Conservation (phyloP, 1,140 invertebrate species). For the Temnothorax nylanderi region DNA sequence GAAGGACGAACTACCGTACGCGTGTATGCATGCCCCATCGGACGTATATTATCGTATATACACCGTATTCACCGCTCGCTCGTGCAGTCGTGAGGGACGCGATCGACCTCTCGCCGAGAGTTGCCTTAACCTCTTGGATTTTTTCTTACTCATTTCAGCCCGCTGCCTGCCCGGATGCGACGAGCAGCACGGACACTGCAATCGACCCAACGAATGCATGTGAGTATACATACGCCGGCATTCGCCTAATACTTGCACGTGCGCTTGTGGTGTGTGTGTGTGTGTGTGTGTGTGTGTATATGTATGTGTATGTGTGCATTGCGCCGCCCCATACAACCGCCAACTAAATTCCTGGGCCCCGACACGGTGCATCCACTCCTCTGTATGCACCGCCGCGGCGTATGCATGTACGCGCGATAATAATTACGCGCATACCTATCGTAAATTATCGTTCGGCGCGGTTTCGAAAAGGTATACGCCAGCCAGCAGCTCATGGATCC, state of each 20-base stretch:
- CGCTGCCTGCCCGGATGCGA: constrained; percentile 96
- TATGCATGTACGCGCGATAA: constrained; percentile 44
- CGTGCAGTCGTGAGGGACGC: constrained; percentile 79
- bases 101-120: constrained; percentile 83
- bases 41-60: neutral
- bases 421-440: constrained; percentile 62
- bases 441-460: constrained; percentile 57
- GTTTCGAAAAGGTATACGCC: constrained; percentile 41
- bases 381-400: constrained; percentile 29
- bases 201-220: constrained; percentile 97
- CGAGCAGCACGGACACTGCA: constrained; percentile 95
- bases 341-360: constrained; percentile 58
- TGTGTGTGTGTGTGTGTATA: neutral
- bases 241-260: constrained; percentile 33
- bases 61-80: constrained; percentile 69
- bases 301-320: neutral
- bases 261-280: neutral
- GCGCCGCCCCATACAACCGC: constrained; percentile 45
- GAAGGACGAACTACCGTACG: constrained; percentile 45
- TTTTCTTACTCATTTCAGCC: constrained; percentile 91
- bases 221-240: constrained; percentile 88
- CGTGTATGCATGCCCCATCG: constrained; percentile 14
- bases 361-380: constrained; percentile 52
- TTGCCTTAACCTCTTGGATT: constrained; percentile 83
- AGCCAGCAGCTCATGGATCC: neutral